These are phyloP conservation scores for Onychomys torridus DNA, from an alignment of 2,797 vertebrate genomes.

Conservation along the genomic window DNA sequence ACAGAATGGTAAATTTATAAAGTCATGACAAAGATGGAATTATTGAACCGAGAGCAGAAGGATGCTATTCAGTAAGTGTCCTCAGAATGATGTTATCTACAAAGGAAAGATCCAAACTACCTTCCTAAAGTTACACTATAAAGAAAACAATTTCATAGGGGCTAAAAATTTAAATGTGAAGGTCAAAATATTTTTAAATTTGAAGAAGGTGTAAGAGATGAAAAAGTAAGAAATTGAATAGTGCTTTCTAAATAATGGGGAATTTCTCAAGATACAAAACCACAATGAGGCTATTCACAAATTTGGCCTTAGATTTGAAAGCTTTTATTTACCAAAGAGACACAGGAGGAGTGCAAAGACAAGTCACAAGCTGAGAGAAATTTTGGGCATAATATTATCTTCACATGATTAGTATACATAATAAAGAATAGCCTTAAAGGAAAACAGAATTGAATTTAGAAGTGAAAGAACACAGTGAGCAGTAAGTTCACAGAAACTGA, in stretches of 20 bases:
- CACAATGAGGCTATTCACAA: conserved; percentile 25
- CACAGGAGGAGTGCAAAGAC: neutral
- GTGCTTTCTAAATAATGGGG: conserved; percentile 45
- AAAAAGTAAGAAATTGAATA: neutral
- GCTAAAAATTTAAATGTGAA: conserved; percentile 4
- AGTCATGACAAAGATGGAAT: neutral
- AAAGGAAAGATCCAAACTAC: neutral
- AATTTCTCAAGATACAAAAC: conserved; percentile 50
- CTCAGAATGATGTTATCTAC: neutral
- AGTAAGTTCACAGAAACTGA: conserved; percentile 33
- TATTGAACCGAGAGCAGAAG: neutral
- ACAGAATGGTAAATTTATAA: neutral
- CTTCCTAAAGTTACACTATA: neutral
- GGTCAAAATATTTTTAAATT: conserved; percentile 10
- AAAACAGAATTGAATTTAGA: conserved; percentile 40
- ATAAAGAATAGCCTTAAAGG: neutral
- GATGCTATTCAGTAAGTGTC: neutral
- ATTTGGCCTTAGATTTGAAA: neutral
- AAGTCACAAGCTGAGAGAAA: neutral
- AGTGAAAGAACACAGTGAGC: neutral
- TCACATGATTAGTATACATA: conserved; percentile 9
- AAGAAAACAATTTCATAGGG: neutral
- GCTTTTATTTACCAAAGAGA: conserved; percentile 49
- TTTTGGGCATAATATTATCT: neutral
- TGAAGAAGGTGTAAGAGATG: neutral